Base-by-base conservation (phyloP, 2,113 vertebrate genomes). In the Chaenogobius annularis region DNA sequence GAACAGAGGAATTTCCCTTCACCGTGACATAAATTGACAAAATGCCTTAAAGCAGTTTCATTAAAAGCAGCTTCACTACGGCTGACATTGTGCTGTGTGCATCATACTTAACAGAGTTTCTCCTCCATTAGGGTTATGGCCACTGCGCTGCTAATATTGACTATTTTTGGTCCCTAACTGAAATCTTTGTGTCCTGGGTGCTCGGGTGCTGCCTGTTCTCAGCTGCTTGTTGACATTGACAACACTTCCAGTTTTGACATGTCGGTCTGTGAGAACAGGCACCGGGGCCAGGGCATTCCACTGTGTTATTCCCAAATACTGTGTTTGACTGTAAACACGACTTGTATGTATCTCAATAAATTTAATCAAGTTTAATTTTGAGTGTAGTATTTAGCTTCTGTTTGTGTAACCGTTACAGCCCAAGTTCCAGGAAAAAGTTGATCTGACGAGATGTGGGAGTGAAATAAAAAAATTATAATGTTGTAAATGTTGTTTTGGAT, bases 301-400 rank as follows among this genome's bases (percentile, higher is more conserved):
- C 65, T 37, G 0, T 81, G 72, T 82, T 88, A 79, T 70, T 72
- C 54, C 78, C 80, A 83, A 66, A 77, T 6, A 2, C 3, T 63
- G 20, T 46, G 23, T 35, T 61, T 35, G 4, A 55, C 54, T 10
- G 10, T 55, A 23, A 22, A 58, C 55, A 54, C n/a, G 19, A 54
- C 50, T 8, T 19, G 19, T 20, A 0, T 54, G 50, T 54, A 19
- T 54, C 20, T 54, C 17, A 54, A 54, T 54, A 54, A 9, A 54
- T 54, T 2, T 10, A 54, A 54, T 17, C 50, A 54, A 10, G 19
- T 54, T 54, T 20, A n/a, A n/a, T 19, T 54, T 54, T n/a, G 50
- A 54, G 50, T 54, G n/a, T 10, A 54, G 50, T n/a, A n/a, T 50
- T 50, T 10, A 54, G 50, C 2, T 7, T 54, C 7, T 50, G 47